phyloP scores from a whole-genome alignment of 1,140 invertebrate genomes.

The Heliconius eleuchia region DNA sequence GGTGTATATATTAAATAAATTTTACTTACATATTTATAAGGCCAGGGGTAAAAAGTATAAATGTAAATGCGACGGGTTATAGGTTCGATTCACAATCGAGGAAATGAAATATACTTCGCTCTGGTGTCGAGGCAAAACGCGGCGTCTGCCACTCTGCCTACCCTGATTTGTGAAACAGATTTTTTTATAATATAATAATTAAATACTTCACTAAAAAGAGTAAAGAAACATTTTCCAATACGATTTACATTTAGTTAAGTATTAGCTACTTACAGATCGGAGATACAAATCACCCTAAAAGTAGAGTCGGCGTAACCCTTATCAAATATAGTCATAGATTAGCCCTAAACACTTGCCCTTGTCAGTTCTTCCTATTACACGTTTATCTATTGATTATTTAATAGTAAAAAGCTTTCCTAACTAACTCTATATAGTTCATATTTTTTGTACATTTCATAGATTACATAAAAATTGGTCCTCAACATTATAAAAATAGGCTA shows the following conservation, averaged over 20 bases:
- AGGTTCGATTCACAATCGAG: no score
- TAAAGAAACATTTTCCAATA: neutral
- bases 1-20: neutral
- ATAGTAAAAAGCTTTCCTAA: neutral
- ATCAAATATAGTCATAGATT: constrained; percentile 57
- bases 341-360: constrained; percentile 47
- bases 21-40: neutral
- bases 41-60: no score
- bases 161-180: no score
- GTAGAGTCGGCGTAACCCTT: constrained; percentile 50
- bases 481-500: no score
- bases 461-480: neutral
- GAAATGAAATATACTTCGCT: neutral
- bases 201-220: neutral
- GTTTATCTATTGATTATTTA: neutral
- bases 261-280: neutral
- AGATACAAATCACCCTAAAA: constrained; percentile 16
- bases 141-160: no score
- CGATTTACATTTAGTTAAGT: neutral
- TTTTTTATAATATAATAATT: neutral
- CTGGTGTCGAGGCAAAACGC: no score
- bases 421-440: neutral
- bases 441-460: neutral
- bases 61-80: no score
- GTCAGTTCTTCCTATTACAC: constrained; percentile 29